Evolutionary conservation across 2,888 invertebrate genomes (phyloP), one percentile per base, ranked within the genome.

Genomic region (Thalpophila matura): DNA sequence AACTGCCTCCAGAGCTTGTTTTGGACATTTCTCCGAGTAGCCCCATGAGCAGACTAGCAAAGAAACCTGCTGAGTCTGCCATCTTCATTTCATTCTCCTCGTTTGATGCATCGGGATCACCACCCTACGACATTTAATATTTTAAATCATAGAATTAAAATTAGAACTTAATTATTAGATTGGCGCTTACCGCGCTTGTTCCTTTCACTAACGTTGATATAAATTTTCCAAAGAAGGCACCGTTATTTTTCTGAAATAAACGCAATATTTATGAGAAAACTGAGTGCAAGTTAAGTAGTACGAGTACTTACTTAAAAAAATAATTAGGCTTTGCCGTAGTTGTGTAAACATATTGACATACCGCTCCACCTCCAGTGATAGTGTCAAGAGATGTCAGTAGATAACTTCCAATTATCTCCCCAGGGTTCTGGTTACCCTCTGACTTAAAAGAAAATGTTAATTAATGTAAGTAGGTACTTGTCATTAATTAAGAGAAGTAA

Each of bases 351-450:
- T 4, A n/a, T n/a, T n/a, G 35, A 45, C 90, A 61, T 89, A 95
- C 95, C 85, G 95, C 88, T 60, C 95, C 95, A 4, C 95, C 95
- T n/a, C 91, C 95, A 16, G 93, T 91, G 3, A 95, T 83, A 0
- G 94, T 92, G 7, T 95, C 94, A 63, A 95, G 74, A 1, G 93
- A 92, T 0, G 95, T 95, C 29, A 92, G 74, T 6, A 95, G 79
- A 60, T 95, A 95, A 61, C 91, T 90, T 4, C 90, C 93, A 20
- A 95, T 87, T 14, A 94, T 79, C 10, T 88, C 82, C n/a, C 95
- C 95, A 2, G 95, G 94, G 56, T 94, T 93, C 67, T 93, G 86
- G 58, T 89, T 89, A 4, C 92, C 95, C 79, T 94, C 92, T 12
- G 95, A 95, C 95, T 78, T 54, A 46, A 59, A n/a, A 71, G 14